Conservation (phyloP, 2,113 vertebrate genomes). For the Hypanus sabinus region DNA sequence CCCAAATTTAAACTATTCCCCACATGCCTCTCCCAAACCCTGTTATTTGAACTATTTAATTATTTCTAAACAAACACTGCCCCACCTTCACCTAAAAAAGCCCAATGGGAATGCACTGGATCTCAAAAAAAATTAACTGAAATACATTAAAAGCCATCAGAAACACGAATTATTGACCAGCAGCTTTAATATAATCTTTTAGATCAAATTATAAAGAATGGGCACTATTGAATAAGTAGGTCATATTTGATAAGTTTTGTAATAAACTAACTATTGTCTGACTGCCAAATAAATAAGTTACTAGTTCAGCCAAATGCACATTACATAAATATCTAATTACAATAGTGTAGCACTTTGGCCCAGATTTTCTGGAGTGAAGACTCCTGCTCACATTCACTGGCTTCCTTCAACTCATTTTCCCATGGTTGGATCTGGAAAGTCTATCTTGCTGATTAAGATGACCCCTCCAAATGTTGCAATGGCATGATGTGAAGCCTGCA, state of each 20-base stretch:
- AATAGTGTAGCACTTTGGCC: neutral
- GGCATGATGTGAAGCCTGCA: too few species aligned
- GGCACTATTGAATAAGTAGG: neutral
- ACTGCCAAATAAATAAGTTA: neutral
- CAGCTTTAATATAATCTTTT: neutral
- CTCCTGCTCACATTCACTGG: too few species aligned
- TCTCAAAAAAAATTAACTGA: neutral
- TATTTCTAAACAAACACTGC: neutral
- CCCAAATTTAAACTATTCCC: neutral
- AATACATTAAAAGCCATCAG: neutral
- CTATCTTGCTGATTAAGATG: too few species aligned
- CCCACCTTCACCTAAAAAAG: neutral
- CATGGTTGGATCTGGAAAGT: too few species aligned
- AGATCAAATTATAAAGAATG: neutral
- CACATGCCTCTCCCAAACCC: neutral
- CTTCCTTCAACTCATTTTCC: too few species aligned
- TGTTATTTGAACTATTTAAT: neutral
- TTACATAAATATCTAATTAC: neutral
- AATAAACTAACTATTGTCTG: neutral
- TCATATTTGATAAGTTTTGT: neutral
- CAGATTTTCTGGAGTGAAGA: too few species aligned
- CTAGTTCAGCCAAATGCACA: neutral
- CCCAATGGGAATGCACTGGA: neutral
- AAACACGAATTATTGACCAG: neutral
- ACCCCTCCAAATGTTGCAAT: too few species aligned